Conservation (phyloP, 2,797 vertebrate species). For the Hoplostethus atlanticus region DNA sequence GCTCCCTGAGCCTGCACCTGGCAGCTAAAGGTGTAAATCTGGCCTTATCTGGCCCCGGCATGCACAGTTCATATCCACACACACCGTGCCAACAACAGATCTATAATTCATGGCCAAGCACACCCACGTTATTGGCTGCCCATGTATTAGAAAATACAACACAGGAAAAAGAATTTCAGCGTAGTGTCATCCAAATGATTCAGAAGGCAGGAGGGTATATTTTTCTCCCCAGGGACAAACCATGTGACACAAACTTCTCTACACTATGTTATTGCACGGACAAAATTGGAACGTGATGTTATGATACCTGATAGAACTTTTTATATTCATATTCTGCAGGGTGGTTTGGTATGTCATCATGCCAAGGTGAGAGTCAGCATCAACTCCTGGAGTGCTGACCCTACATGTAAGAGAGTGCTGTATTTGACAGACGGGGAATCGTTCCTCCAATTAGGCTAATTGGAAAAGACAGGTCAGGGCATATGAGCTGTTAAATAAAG, state of each 20-base stretch:
- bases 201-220: constrained; percentile 63
- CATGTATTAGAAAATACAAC: constrained; percentile 83
- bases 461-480: constrained; percentile 75
- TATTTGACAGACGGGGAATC: constrained; percentile 72
- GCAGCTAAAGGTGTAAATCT: constrained; percentile 88
- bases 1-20: constrained; percentile 80
- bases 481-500: constrained; percentile 58
- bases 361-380: constrained; percentile 69
- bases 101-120: constrained; percentile 88
- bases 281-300: constrained; percentile 36
- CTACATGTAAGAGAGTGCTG: constrained; percentile 68
- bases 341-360: constrained; percentile 54
- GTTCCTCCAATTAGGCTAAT: constrained; percentile 83
- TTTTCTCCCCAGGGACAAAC: constrained; percentile 54
- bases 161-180: constrained; percentile 74
- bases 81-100: constrained; percentile 85
- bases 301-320: constrained; percentile 57
- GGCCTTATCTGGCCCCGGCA: constrained; percentile 88
- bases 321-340: constrained; percentile 70
- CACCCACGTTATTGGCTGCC: constrained; percentile 82
- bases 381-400: constrained; percentile 54
- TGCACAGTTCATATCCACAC: constrained; percentile 87
- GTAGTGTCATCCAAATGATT: constrained; percentile 76
- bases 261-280: constrained; percentile 57
- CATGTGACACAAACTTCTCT: constrained; percentile 69